phyloP scores from a whole-genome alignment of 1,140 invertebrate genomes.

The Hypothenemus hampei region DNA sequence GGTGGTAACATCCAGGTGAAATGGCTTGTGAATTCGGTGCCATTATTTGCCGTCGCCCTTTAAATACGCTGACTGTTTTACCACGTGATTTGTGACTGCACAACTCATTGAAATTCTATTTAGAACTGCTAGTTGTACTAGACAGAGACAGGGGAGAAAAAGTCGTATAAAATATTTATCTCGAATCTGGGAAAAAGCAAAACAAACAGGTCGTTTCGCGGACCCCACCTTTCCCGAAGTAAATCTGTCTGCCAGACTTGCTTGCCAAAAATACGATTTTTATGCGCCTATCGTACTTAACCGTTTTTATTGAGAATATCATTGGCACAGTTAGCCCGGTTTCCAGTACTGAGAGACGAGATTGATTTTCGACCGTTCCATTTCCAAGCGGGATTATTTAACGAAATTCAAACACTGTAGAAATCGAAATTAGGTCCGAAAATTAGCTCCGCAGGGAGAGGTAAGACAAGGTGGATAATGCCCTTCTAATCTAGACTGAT shows the following conservation, averaged over 20 bases:
- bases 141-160: constrained; percentile 16
- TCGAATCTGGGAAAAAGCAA: constrained; percentile 33
- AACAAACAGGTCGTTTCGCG: constrained; percentile 28
- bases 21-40: constrained; percentile 6
- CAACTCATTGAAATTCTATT: constrained; percentile 37
- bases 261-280: constrained; percentile 15
- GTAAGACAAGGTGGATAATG: constrained; percentile 29
- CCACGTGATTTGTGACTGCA: constrained; percentile 28
- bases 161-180: constrained; percentile 40
- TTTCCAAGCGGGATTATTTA: not conserved
- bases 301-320: no score
- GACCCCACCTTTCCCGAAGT: constrained; percentile 17
- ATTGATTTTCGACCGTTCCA: not conserved
- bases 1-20: no score
- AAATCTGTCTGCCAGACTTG: constrained; percentile 3
- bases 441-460: constrained; percentile 25
- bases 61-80: constrained; percentile 25
- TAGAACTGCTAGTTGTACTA: constrained; percentile 22
- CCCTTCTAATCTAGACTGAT: constrained; percentile 28
- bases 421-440: constrained; percentile 19
- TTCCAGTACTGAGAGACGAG: no score
- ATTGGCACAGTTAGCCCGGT: no score
- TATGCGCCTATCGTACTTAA: no score
- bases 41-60: constrained; percentile 19
- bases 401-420: constrained; percentile 24